Conservation (phyloP, 2,113 vertebrate species). For the Elachura formosa region DNA sequence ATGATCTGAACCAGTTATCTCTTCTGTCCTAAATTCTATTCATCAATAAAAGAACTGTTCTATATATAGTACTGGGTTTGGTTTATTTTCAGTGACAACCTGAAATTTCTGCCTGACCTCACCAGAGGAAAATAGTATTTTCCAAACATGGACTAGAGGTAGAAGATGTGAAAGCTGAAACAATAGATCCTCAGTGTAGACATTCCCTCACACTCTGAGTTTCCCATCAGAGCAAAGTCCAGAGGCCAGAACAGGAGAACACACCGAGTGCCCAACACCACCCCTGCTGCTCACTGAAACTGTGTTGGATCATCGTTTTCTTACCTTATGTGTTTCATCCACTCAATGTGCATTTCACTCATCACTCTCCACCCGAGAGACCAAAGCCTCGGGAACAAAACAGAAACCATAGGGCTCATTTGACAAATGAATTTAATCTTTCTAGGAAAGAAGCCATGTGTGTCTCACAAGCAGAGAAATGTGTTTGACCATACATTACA, state of each 20-base stretch:
- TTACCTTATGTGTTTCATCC: neutral
- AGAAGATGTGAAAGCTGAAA: neutral
- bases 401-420: neutral
- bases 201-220: neutral
- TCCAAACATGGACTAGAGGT: neutral
- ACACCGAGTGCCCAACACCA: neutral
- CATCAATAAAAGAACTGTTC: neutral
- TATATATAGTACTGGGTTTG: neutral
- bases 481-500: neutral
- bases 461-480: neutral
- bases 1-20: neutral
- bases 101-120: neutral
- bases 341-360: neutral
- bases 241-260: neutral
- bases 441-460: neutral
- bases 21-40: neutral
- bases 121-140: neutral
- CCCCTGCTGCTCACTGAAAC: neutral
- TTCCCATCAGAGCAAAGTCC: neutral
- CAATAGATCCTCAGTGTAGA: rapidly evolving
- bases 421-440: neutral
- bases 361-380: neutral
- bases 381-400: neutral
- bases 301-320: rapidly evolving
- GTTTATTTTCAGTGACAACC: neutral